Percentiles rank a stretch among this genome's conserved stretches.
Conservation (phyloP, 2,113 vertebrate genomes). For the human region DNA sequence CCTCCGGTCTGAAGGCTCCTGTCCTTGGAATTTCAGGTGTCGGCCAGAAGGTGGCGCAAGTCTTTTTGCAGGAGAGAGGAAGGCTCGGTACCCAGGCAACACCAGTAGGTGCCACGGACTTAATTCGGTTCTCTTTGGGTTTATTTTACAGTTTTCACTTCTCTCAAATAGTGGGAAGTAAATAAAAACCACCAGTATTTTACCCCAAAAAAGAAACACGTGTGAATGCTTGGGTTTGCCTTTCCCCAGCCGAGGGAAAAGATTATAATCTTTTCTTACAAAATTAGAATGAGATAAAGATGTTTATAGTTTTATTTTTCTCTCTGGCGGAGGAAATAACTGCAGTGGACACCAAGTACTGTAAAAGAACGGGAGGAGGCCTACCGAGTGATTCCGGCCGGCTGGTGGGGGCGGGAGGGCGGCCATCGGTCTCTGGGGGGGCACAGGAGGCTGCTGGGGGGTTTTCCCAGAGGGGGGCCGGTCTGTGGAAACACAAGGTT, state of each 20-base stretch:
- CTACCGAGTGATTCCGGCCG: slow-evolving; percentile 78
- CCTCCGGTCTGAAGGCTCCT: not conserved
- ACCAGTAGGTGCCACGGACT: not conserved
- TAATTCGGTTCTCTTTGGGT: not conserved
- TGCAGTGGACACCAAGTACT: not conserved
- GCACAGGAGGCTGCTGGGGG: slow-evolving; percentile 85
- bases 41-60: slow-evolving; percentile 54
- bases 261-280: not conserved
- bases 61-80: not conserved
- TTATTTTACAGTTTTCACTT: not conserved
- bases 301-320: not conserved
- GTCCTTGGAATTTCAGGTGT: not conserved
- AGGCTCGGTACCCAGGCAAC: no score
- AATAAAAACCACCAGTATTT: not conserved
- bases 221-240: not conserved
- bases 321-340: not conserved
- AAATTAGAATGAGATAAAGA: not conserved
- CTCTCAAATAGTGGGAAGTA: not conserved
- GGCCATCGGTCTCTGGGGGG: slow-evolving; percentile 83
- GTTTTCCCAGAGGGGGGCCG: slow-evolving; percentile 75
- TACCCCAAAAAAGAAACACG: not conserved
- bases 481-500: slow-evolving; percentile 75
- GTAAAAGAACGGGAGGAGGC: not conserved
- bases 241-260: not conserved
- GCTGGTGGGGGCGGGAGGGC: slow-evolving; percentile 63